These are phyloP conservation scores for Battus philenor DNA, from an alignment of 1,140 invertebrate species.

Conservation along the genomic window DNA sequence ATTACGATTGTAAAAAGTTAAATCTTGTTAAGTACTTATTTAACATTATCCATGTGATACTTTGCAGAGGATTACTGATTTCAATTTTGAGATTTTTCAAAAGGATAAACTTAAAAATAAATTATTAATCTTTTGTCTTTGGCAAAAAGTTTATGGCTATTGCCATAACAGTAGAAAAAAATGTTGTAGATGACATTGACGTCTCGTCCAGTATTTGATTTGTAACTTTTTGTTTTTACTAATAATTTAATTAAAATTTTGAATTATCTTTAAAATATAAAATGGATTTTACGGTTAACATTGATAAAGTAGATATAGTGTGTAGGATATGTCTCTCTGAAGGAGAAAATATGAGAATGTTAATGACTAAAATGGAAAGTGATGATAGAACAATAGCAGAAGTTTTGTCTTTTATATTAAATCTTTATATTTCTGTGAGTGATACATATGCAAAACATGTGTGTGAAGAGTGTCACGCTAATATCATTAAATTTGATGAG, in stretches of 20 bases:
- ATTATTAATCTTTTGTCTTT: too few relatives aligned
- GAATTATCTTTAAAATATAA: conserved; percentile 1
- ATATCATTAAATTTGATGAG: conserved; percentile 40
- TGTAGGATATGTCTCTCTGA: conserved; percentile 46
- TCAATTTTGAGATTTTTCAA: too few relatives aligned
- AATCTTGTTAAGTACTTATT: too few relatives aligned
- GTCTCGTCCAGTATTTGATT: not conserved
- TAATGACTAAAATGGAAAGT: conserved; percentile 34
- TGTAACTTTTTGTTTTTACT: not conserved
- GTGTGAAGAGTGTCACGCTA: conserved; percentile 38
- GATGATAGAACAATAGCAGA: conserved; percentile 39
- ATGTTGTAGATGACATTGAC: not conserved
- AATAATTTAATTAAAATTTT: conserved; percentile 5
- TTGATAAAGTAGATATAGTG: conserved; percentile 24
- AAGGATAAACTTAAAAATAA: too few relatives aligned
- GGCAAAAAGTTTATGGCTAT: too few relatives aligned
- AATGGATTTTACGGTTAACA: conserved; percentile 15
- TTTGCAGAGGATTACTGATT: too few relatives aligned
- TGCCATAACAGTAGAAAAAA: too few relatives aligned
- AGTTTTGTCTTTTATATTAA: conserved; percentile 35
- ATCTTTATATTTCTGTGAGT: conserved; percentile 37
- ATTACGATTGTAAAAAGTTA: too few relatives aligned
- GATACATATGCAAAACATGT: conserved; percentile 45
- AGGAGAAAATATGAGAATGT: conserved; percentile 31
- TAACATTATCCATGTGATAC: too few relatives aligned